Percentiles rank a stretch among this genome's conserved stretches.
phyloP scores from a whole-genome alignment of 2,797 vertebrate species.

The Tachyglossus aculeatus region DNA sequence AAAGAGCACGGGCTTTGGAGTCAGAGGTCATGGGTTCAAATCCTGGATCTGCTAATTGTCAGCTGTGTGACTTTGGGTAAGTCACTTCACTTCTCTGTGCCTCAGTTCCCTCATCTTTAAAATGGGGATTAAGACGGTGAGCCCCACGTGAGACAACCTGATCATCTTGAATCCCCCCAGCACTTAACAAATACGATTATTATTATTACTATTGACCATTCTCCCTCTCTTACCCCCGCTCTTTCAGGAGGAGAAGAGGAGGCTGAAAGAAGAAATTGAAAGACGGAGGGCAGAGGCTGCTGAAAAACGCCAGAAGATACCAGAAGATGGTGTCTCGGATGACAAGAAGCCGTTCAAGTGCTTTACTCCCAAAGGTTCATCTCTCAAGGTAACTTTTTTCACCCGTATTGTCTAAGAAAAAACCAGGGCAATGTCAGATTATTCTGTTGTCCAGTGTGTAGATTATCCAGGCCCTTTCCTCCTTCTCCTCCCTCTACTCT shows the following conservation, averaged over 20 bases:
- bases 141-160: too few relatives aligned
- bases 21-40: too few relatives aligned
- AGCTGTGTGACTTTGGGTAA: too few relatives aligned
- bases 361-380: constrained; percentile 91
- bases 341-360: constrained; percentile 92
- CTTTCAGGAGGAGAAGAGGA: constrained; percentile 92
- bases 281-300: constrained; percentile 95
- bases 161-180: too few relatives aligned
- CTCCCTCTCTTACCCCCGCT: too few relatives aligned
- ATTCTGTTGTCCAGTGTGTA: background rate
- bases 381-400: constrained; percentile 84
- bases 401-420: background rate
- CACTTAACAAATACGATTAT: too few relatives aligned
- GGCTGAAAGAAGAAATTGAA: constrained; percentile 97
- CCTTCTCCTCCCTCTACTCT: background rate
- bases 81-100: too few relatives aligned
- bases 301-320: constrained; percentile 93
- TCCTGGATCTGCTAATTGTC: too few relatives aligned
- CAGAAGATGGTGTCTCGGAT: constrained; percentile 82
- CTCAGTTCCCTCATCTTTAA: too few relatives aligned
- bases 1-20: too few relatives aligned
- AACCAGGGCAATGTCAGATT: background rate
- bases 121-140: too few relatives aligned
- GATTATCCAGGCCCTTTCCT: background rate
- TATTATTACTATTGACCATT: too few relatives aligned